phyloP scores from a whole-genome alignment of 2,888 invertebrate species.

The Mythimna vitellina region DNA sequence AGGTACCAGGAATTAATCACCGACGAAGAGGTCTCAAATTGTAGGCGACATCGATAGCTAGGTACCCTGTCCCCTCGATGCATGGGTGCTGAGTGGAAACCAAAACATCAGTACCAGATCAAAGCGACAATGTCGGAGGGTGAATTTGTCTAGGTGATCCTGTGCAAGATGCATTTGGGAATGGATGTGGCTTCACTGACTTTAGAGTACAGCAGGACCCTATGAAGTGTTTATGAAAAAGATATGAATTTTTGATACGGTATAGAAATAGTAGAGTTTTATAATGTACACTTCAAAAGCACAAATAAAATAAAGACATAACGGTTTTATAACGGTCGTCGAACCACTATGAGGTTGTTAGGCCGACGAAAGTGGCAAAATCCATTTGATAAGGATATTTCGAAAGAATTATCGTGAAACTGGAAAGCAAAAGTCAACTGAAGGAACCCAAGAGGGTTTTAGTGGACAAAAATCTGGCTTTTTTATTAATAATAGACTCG shows the following conservation, averaged over 20 bases:
- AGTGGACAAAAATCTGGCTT: no score
- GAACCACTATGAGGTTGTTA: neutral
- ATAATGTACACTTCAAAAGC: neutral
- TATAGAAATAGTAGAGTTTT: neutral
- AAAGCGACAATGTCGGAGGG: slow-evolving; percentile 88
- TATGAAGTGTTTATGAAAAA: neutral
- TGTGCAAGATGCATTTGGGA: slow-evolving; percentile 41
- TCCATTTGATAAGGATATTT: neutral
- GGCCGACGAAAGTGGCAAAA: neutral
- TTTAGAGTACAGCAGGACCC: neutral
- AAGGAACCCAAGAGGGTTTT: no score
- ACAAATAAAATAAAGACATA: neutral
- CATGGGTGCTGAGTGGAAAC: slow-evolving; percentile 73
- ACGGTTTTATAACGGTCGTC: neutral
- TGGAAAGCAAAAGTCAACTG: no score
- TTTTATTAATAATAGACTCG: no score
- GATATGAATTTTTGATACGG: neutral
- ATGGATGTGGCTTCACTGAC: slow-evolving; percentile 33
- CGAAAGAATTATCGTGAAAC: no score
- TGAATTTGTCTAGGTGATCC: slow-evolving; percentile 85
- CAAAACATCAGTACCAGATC: slow-evolving; percentile 86
- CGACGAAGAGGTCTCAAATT: slow-evolving; percentile 77
- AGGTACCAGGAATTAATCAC: slow-evolving; percentile 76
- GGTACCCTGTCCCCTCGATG: slow-evolving; percentile 64
- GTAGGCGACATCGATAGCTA: slow-evolving; percentile 80